Evolutionary conservation across 2,113 vertebrate species (phyloP).

Genomic region (Artemisiospiza belli): DNA sequence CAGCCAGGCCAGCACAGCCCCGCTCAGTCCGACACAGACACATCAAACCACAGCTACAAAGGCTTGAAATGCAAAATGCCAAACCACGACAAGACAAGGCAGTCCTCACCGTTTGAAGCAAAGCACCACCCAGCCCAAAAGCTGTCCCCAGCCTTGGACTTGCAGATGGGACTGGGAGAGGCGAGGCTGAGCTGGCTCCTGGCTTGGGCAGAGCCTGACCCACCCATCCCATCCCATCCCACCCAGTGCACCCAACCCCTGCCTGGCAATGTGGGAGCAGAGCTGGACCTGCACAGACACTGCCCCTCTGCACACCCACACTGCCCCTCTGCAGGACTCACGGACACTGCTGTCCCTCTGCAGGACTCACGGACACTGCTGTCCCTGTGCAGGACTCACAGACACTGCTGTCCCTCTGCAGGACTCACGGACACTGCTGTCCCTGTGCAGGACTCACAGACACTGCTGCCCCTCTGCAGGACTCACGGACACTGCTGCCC

Average conservation of each 20-base stretch:
- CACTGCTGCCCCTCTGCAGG: neutral
- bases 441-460: no score
- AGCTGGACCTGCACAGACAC: rapidly evolving
- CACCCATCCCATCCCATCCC: neutral
- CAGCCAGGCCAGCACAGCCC: neutral
- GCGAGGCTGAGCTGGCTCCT: neutral
- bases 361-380: no score
- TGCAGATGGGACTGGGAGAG: rapidly evolving
- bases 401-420: neutral
- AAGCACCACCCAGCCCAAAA: neutral
- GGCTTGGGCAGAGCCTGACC: rapidly evolving
- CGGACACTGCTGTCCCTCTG: no score
- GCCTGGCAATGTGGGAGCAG: rapidly evolving
- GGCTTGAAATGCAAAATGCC: neutral
- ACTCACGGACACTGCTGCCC: no score
- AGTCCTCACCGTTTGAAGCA: rapidly evolving
- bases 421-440: no score
- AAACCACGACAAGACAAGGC: rapidly evolving
- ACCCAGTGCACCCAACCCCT: neutral
- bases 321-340: no score
- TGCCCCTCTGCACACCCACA: neutral
- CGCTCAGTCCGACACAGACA: rapidly evolving
- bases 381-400: neutral
- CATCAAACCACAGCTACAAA: neutral
- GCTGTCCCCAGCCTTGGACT: neutral